phyloP scores from a whole-genome alignment of 2,113 vertebrate genomes.

The Crotalus tigris region DNA sequence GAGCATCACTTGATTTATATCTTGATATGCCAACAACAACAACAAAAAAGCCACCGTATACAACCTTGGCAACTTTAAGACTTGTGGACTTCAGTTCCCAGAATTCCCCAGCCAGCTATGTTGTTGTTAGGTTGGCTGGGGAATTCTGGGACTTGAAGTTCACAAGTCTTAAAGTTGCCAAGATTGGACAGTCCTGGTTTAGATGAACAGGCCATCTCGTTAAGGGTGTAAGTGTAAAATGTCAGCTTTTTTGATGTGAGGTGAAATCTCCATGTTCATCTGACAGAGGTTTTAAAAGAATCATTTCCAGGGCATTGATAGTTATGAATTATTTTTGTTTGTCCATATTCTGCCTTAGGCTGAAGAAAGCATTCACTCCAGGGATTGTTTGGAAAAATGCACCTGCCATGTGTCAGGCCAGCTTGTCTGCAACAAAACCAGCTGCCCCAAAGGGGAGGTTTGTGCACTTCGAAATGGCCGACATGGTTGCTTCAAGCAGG shows the following conservation, averaged over 20 bases:
- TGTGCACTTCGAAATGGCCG: conserved; percentile 45
- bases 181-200: background rate
- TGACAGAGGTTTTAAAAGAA: background rate
- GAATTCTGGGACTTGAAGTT: background rate
- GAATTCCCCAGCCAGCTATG: too few species aligned
- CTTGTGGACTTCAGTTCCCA: too few species aligned
- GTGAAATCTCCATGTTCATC: background rate
- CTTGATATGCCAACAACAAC: background rate
- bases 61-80: background rate
- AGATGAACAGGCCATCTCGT: background rate
- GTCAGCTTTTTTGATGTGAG: background rate
- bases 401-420: conserved; percentile 25
- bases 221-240: background rate
- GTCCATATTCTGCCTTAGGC: background rate
- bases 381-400: conserved; percentile 53
- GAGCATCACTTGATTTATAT: background rate
- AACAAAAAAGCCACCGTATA: background rate
- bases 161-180: background rate
- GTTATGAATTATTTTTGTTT: background rate
- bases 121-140: background rate
- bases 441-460: conserved; percentile 19
- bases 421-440: background rate
- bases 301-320: background rate
- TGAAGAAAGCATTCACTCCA: background rate
- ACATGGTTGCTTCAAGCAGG: conserved; percentile 41